A percentile compares a stretch with the other conserved stretches of the same genome.
Conservation (phyloP, 1,140 invertebrate genomes). For the Sminthurides bifidus region DNA sequence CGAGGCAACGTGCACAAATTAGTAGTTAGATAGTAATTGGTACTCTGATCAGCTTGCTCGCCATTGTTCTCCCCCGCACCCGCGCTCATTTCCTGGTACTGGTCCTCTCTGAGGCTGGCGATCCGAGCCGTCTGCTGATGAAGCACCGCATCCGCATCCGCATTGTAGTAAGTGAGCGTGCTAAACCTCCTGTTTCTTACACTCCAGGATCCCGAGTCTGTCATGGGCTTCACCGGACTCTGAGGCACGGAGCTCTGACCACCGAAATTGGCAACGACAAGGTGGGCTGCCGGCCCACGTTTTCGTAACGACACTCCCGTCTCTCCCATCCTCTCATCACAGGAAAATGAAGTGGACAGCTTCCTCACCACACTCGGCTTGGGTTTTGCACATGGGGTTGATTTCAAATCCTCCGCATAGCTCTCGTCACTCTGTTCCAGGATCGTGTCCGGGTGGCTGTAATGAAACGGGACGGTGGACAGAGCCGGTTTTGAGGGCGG, state of each 20-base stretch:
- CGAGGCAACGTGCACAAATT: constrained; percentile 26
- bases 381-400: neutral
- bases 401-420: constrained; percentile 2
- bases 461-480: too few species aligned
- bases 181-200: constrained; percentile 21
- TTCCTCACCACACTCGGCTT: too few species aligned
- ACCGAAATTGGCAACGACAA: constrained; percentile 1
- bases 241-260: neutral
- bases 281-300: neutral
- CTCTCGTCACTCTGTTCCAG: constrained; percentile 17
- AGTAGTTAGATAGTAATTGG: constrained; percentile 20
- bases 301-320: neutral
- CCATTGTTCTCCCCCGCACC: too few species aligned
- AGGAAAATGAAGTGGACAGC: too few species aligned
- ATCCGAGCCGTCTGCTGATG: neutral
- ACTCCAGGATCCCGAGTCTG: neutral
- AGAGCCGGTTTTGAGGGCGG: neutral
- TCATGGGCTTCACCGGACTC: neutral
- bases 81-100: too few species aligned
- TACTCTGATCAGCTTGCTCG: neutral
- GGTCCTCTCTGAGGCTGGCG: neutral
- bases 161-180: constrained; percentile 27
- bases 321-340: neutral
- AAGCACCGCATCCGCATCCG: constrained; percentile 26
- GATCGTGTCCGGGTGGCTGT: too few species aligned